Percentiles rank a stretch among this genome's conserved stretches.
Conservation (phyloP, 2,888 invertebrate genomes). For the Cistogaster globosa region DNA sequence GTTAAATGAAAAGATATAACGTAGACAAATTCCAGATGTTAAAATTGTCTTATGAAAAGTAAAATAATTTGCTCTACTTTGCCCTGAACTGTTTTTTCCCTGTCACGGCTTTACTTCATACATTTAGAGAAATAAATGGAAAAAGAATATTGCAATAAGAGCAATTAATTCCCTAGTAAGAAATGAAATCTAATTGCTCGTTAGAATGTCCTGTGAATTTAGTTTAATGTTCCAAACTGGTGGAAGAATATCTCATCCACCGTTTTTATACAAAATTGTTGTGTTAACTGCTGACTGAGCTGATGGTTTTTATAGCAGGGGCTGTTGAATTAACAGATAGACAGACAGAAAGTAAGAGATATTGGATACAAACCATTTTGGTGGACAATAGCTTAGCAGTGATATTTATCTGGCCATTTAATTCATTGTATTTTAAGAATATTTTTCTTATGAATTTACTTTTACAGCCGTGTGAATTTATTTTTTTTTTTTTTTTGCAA, state of each 20-base stretch:
- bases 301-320: conserved; percentile 44
- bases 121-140: conserved; percentile 24
- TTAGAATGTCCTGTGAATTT: conserved; percentile 73
- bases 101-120: neutral
- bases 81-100: neutral
- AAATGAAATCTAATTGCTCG: conserved; percentile 83
- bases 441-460: conserved; percentile 15
- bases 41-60: conserved; percentile 31
- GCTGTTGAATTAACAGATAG: conserved; percentile 47
- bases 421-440: conserved; percentile 76
- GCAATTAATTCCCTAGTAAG: conserved; percentile 82
- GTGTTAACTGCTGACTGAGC: conserved; percentile 82
- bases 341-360: neutral
- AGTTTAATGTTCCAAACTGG: neutral
- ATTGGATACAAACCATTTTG: conserved; percentile 18
- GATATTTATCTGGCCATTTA: conserved; percentile 67
- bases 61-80: conserved; percentile 13
- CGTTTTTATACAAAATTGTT: conserved; percentile 76
- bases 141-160: conserved; percentile 70
- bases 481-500: conserved; percentile 39
- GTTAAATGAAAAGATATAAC: conserved; percentile 62
- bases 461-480: conserved; percentile 70
- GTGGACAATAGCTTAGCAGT: conserved; percentile 63
- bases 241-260: neutral
- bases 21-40: conserved; percentile 65